phyloP scores from a whole-genome alignment of 1,140 invertebrate genomes.

The Brachionus manjavacas region DNA sequence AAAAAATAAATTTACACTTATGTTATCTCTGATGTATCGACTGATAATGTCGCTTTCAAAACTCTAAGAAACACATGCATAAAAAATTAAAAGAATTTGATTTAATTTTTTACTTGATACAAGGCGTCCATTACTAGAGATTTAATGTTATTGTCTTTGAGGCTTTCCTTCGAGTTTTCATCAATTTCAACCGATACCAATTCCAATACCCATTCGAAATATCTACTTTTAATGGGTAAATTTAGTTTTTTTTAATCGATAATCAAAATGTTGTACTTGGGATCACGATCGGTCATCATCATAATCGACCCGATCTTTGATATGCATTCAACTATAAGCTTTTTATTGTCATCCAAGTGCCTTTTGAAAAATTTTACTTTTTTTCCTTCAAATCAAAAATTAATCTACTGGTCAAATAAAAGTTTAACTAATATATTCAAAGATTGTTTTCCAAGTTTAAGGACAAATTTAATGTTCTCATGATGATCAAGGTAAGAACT shows the following conservation, averaged over 20 bases:
- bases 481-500: conserved; percentile 22
- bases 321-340: not conserved
- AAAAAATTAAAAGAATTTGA: not conserved
- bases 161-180: not conserved
- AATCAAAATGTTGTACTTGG: not conserved
- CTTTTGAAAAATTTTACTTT: not conserved
- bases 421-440: conserved; percentile 15
- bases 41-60: not conserved
- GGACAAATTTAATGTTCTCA: conserved; percentile 42
- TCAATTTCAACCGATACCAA: not conserved
- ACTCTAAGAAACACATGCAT: not conserved
- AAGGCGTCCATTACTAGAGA: not conserved
- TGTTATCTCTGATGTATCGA: conserved; percentile 25
- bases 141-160: conserved; percentile 27
- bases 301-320: conserved; percentile 18
- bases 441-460: conserved; percentile 9
- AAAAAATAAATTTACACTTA: not conserved
- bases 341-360: not conserved
- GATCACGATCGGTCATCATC: conserved; percentile 34
- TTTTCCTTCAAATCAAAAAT: not conserved
- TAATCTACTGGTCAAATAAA: conserved; percentile 6
- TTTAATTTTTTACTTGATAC: not conserved
- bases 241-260: not conserved
- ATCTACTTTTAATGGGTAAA: not conserved
- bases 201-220: conserved; percentile 1